Conservation (phyloP, 92 coral and sea anemone genomes). For the Epizoanthus scotinus region DNA sequence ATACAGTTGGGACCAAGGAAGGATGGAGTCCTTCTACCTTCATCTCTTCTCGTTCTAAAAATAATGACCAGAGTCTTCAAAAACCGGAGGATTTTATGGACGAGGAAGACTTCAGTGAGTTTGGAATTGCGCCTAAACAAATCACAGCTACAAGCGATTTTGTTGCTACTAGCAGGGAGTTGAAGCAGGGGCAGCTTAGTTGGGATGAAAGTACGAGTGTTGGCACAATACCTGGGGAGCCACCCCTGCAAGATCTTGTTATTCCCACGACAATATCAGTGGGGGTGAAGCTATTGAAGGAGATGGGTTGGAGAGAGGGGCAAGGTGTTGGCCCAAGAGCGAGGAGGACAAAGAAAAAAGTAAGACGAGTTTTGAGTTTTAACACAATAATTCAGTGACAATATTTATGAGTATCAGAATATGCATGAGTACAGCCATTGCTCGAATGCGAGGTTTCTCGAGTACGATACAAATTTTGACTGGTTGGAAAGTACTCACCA, state of each 20-base stretch:
- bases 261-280: slow-evolving; percentile 86
- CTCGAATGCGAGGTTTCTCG: too few relatives aligned
- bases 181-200: slow-evolving; percentile 41
- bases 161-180: slow-evolving; percentile 35
- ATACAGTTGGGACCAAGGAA: slow-evolving; percentile 96
- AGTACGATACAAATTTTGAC: too few relatives aligned
- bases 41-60: slow-evolving; percentile 85
- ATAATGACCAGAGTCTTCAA: slow-evolving; percentile 59
- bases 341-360: slow-evolving; percentile 81
- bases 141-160: slow-evolving; percentile 84
- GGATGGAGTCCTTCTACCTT: slow-evolving; percentile 96
- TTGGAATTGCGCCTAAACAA: slow-evolving; percentile 94
- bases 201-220: slow-evolving; percentile 28
- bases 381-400: too few relatives aligned
- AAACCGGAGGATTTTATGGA: slow-evolving; percentile 99
- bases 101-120: slow-evolving; percentile 93
- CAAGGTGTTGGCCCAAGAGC: slow-evolving; percentile 97
- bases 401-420: too few relatives aligned
- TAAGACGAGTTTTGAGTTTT: slow-evolving; percentile 26
- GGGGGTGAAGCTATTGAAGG: slow-evolving; percentile 82
- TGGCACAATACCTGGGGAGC: slow-evolving; percentile 47
- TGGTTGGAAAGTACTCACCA: too few relatives aligned
- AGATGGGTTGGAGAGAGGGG: slow-evolving; percentile 99
- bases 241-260: slow-evolving; percentile 78
- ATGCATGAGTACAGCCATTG: too few relatives aligned